Percentiles rank a stretch among this genome's conserved stretches.
Conservation (phyloP, 2,797 vertebrate genomes). For the Triplophysa bombifrons region DNA sequence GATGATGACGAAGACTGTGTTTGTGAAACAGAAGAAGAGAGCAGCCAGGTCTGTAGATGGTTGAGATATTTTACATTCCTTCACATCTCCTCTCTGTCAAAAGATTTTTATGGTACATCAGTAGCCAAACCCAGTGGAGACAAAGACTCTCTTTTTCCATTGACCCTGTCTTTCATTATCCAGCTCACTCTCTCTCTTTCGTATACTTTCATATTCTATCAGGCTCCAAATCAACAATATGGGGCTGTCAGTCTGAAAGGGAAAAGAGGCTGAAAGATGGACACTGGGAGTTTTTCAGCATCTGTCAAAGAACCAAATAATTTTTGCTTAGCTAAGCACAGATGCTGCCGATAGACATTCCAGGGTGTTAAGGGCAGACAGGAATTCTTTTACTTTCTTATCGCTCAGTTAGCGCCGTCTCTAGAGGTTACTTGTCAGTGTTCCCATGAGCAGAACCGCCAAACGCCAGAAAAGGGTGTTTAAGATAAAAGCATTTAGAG, state of each 20-base stretch:
- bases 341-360: constrained; percentile 39
- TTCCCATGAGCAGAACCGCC: constrained; percentile 9
- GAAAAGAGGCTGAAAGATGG: constrained; percentile 4
- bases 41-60: constrained; percentile 20
- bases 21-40: neutral
- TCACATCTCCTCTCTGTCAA: constrained; percentile 13
- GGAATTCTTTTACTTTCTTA: constrained; percentile 27
- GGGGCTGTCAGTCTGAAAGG: neutral
- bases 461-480: constrained; percentile 2
- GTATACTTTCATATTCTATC: constrained; percentile 2
- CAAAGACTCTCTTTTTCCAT: constrained; percentile 32
- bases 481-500: constrained; percentile 19
- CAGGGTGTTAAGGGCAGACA: constrained; percentile 31
- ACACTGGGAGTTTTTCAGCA: neutral
- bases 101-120: constrained; percentile 19
- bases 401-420: constrained; percentile 1
- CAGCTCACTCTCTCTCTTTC: neutral
- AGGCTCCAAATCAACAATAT: constrained; percentile 30
- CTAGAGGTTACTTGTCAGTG: constrained; percentile 17
- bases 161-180: constrained; percentile 25
- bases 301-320: constrained; percentile 27
- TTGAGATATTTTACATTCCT: constrained; percentile 45
- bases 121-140: constrained; percentile 32
- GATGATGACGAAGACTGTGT: neutral
- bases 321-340: constrained; percentile 39